phyloP scores from a whole-genome alignment of 1,140 invertebrate species.

The Phenacoccus solenopsis region DNA sequence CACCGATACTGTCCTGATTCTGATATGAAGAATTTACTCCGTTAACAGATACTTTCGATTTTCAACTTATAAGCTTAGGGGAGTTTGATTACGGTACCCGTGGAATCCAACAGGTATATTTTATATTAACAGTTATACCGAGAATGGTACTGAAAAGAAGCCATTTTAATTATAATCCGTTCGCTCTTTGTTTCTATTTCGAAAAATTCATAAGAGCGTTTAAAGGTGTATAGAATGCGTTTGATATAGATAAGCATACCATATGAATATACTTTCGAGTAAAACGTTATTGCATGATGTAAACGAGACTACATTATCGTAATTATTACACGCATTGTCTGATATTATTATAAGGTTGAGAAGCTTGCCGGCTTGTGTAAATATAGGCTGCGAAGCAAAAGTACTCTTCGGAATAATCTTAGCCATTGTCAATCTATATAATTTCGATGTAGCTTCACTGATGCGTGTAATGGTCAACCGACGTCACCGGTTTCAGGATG shows the following conservation, averaged over 20 bases:
- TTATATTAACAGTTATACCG: too few species aligned
- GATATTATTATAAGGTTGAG: background rate
- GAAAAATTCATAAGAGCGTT: background rate
- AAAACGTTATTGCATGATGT: background rate
- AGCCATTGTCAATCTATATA: background rate
- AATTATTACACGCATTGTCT: background rate
- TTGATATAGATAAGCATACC: background rate
- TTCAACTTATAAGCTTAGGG: too few species aligned
- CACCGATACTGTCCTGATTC: too few species aligned
- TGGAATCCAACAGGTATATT: too few species aligned
- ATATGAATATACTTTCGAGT: background rate
- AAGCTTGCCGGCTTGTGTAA: background rate
- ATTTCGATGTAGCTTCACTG: background rate
- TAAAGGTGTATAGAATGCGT: background rate
- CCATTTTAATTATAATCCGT: background rate
- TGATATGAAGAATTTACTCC: too few species aligned
- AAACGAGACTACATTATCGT: constrained; percentile 1
- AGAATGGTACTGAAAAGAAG: background rate
- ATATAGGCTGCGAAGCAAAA: background rate
- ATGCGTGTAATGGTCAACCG: background rate
- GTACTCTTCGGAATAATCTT: background rate
- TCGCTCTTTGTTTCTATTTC: background rate
- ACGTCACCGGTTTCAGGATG: background rate
- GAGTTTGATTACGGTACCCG: too few species aligned
- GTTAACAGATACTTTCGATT: too few species aligned